Percentiles rank a stretch among this genome's conserved stretches.
Evolutionary conservation across 2,888 invertebrate genomes (phyloP).

Genomic region (Drosophila subquinaria): DNA sequence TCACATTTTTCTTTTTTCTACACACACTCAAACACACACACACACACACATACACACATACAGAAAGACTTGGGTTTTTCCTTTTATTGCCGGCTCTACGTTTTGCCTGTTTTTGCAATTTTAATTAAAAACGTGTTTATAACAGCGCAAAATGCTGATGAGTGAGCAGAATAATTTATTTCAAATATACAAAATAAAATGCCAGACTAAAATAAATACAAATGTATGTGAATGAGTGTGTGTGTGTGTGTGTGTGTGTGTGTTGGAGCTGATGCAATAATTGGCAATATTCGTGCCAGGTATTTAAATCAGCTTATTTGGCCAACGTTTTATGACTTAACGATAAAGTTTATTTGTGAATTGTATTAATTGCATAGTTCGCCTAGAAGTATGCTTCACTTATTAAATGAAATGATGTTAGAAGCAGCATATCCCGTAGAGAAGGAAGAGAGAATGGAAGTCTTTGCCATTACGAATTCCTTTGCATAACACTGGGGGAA

Average conservation of each 20-base stretch:
- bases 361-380: conserved; percentile 37
- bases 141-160: conserved; percentile 78
- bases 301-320: conserved; percentile 48
- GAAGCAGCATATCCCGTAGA: neutral
- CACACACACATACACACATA: conserved; percentile 15
- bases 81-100: conserved; percentile 65
- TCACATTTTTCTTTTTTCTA: conserved; percentile 60
- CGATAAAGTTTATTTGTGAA: conserved; percentile 5
- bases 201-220: conserved; percentile 39
- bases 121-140: conserved; percentile 82
- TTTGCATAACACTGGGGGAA: conserved; percentile 69
- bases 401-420: conserved; percentile 6
- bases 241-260: neutral
- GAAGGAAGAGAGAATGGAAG: neutral
- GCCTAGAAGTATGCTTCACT: conserved; percentile 44
- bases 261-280: conserved; percentile 52
- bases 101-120: conserved; percentile 76
- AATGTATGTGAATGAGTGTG: neutral
- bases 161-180: conserved; percentile 81
- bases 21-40: conserved; percentile 22
- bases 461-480: conserved; percentile 67
- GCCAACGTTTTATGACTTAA: conserved; percentile 24
- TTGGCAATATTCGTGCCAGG: conserved; percentile 47
- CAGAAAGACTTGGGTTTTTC: conserved; percentile 31
- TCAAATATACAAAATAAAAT: conserved; percentile 56